Evolutionary conservation across 2,888 invertebrate genomes (phyloP), one percentile per base, ranked within the genome.

Genomic region (Flexamia atlantica): DNA sequence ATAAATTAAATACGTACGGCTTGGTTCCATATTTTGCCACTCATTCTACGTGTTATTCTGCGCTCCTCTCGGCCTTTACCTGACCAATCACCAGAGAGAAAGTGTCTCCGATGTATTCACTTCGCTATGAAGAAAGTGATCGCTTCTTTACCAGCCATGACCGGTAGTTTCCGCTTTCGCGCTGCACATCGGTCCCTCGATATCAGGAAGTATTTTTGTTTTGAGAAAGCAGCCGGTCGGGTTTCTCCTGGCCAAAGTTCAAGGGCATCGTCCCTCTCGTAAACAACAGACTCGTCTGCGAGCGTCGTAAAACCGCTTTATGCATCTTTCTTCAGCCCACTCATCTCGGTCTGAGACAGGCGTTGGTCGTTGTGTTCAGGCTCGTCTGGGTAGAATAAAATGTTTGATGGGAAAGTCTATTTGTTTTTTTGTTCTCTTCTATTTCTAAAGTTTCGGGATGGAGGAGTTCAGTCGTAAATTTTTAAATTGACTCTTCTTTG

Each of bases 61-160:
- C n/a, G n/a, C n/a, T n/a, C n/a, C n/a, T n/a, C n/a, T n/a, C n/a
- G n/a, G n/a, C n/a, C n/a, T n/a, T n/a, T n/a, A n/a, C n/a, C n/a
- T n/a, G n/a, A n/a, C n/a, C n/a, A n/a, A 46, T 36, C 40, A 20
- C 20, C 40, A n/a, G 1, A 25, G 70, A 0, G 70, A 70, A 70
- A 70, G 70, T 70, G 70, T 70, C 70, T 9, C 76, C 25, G 46
- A 76, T 28, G 76, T 5, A 32, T n/a, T 76, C 72, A 42, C 12
- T 40, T 32, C 5, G 70, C 76, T 28, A 68, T 32, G 72, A 72
- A 72, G 72, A 72, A 72, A 72, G 72, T 72, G 72, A 72, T 72
- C n/a, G 12, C 32, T 72, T 42, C 20, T 7, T 23, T n/a, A 7
- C 9, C 23, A 10, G 23, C 23, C 72, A 40, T 23, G 72, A 42